These are phyloP conservation scores for Sus cebifrons DNA, from an alignment of 2,797 vertebrate species.

Conservation along the genomic window DNA sequence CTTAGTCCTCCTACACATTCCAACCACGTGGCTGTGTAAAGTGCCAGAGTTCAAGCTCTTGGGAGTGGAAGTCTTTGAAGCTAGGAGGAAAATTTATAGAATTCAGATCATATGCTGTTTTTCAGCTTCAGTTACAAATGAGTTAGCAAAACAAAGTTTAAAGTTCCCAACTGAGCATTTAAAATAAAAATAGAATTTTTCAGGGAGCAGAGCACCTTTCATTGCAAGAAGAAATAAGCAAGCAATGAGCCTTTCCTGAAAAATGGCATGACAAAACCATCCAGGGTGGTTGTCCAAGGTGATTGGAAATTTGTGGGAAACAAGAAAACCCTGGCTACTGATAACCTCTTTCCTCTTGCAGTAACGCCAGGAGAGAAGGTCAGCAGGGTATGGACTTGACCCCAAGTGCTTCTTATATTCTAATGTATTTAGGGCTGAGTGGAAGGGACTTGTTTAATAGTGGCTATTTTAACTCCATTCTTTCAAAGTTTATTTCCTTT, in stretches of 20 bases:
- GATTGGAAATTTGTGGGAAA: background rate
- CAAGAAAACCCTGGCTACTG: background rate
- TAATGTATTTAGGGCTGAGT: background rate
- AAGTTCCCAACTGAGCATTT: conserved; percentile 82
- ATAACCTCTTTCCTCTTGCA: background rate
- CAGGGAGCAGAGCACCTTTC: conserved; percentile 38
- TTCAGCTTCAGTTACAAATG: conserved; percentile 78
- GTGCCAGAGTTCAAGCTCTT: conserved; percentile 61
- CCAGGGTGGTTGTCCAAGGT: conserved; percentile 56
- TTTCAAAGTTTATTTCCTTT: conserved; percentile 26
- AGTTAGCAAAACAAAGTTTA: conserved; percentile 82
- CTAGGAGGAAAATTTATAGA: conserved; percentile 64
- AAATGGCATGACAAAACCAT: background rate
- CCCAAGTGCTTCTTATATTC: background rate
- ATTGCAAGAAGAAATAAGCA: conserved; percentile 19
- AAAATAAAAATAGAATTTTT: conserved; percentile 82
- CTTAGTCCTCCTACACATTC: background rate
- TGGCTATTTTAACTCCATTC: background rate
- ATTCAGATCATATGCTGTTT: conserved; percentile 69
- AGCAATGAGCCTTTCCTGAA: conserved; percentile 62
- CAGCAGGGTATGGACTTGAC: background rate
- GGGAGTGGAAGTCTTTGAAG: conserved; percentile 76
- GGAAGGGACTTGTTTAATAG: background rate
- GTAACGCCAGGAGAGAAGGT: too few relatives aligned
- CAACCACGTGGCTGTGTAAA: conserved; percentile 17